Evolutionary conservation across 2,797 vertebrate genomes (phyloP).

Genomic region (Peromyscus melanophrys): DNA sequence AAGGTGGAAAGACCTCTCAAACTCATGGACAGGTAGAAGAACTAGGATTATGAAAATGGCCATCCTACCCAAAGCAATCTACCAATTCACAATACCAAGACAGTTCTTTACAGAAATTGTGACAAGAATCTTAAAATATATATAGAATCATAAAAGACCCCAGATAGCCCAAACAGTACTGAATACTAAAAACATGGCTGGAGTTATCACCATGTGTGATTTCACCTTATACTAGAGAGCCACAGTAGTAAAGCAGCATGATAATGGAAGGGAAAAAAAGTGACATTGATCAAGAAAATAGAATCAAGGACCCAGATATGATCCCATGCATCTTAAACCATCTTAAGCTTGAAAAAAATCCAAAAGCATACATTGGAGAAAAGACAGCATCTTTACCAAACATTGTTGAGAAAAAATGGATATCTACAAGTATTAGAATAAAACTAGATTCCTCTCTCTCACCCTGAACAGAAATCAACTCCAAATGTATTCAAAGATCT

Average conservation of each 20-base stretch:
- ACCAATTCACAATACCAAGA: neutral
- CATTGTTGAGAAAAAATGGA: neutral
- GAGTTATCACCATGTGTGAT: neutral
- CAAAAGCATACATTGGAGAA: neutral
- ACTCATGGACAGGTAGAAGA: neutral
- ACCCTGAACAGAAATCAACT: neutral
- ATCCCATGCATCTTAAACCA: neutral
- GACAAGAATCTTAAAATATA: neutral
- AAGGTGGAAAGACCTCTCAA: neutral
- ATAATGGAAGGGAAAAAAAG: neutral
- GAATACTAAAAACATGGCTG: neutral
- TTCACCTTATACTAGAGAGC: neutral
- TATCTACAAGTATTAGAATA: neutral
- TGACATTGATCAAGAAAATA: neutral
- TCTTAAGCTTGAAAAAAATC: neutral
- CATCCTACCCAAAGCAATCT: neutral
- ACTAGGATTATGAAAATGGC: neutral
- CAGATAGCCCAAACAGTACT: neutral
- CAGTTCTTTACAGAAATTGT: neutral
- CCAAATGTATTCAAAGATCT: neutral
- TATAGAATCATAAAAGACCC: neutral
- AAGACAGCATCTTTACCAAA: neutral
- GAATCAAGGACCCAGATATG: neutral
- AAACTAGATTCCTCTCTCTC: neutral
- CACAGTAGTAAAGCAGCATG: neutral